A percentile compares a stretch with the other conserved stretches of the same genome.
Conservation (phyloP, 2,888 invertebrate species). For the Epinotia demarniana region DNA sequence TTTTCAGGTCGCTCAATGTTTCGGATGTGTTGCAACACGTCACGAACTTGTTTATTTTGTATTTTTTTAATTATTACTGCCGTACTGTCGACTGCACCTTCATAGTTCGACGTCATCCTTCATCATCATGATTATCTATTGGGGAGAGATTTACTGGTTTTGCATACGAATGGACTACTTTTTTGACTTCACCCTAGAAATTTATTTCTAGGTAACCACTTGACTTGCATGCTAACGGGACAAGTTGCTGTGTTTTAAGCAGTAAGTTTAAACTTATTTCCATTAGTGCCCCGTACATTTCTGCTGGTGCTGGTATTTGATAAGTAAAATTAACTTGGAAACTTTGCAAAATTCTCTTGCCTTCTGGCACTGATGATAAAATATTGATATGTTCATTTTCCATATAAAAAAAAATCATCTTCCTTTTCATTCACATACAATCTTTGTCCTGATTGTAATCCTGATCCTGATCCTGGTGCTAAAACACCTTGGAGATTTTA, state of each 20-base stretch:
- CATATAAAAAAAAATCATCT: too few relatives aligned
- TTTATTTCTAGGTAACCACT: constrained; percentile 11
- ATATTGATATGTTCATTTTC: not conserved
- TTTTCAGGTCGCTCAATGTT: too few relatives aligned
- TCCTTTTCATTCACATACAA: too few relatives aligned
- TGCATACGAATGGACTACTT: not conserved
- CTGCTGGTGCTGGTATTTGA: constrained; percentile 16
- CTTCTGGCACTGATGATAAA: not conserved
- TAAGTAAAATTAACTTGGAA: constrained; percentile 1
- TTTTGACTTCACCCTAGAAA: not conserved
- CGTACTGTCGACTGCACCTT: too few relatives aligned
- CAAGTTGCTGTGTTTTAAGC: constrained; percentile 10
- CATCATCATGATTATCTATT: too few relatives aligned
- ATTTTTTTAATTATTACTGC: too few relatives aligned
- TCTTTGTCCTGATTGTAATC: too few relatives aligned
- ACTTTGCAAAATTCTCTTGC: not conserved
- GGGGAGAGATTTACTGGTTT: not conserved
- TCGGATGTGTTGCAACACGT: too few relatives aligned
- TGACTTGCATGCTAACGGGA: constrained; percentile 6
- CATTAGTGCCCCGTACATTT: constrained; percentile 1
- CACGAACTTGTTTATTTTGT: too few relatives aligned
- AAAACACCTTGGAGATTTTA: too few relatives aligned
- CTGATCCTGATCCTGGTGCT: too few relatives aligned
- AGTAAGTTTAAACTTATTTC: constrained; percentile 3
- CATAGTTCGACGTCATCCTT: too few relatives aligned